Base-by-base conservation (phyloP, 1,140 invertebrate genomes). In the Bombus confusus region DNA sequence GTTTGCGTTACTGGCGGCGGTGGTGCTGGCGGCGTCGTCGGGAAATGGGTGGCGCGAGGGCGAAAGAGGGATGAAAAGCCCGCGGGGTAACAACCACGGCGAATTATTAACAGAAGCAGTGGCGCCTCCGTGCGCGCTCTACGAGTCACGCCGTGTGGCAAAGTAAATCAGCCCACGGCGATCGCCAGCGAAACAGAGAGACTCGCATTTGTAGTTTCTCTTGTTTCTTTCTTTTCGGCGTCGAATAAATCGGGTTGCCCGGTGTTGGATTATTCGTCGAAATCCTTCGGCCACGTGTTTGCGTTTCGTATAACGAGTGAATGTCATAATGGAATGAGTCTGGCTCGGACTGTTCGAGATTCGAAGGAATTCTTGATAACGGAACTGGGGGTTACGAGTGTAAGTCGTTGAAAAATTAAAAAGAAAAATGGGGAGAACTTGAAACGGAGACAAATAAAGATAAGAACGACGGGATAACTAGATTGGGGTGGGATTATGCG, bases 101-200 rank as follows among this genome's bases (percentile, higher is more conserved):
- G 90, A 91, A 91, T 91, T 91, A 91, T 92, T 92, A 91, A 91
- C 91, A 91, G 86, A 89, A 87, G 80, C 83, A 71, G 52, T 64
- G 86, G 86, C 86, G 88, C 86, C 88, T 89, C 76, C 77, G 66
- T 82, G 69, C 72, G 68, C 88, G 80, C 80, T 88, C 86, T 86
- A 68, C 89, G 79, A 90, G 86, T 88, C 88, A 88, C 80, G 74
- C 88, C 62, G 85, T 71, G 79, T 76, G 80, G 80, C 71, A 83
- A 90, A 90, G 90, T 90, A 90, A 90, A 90, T 90, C 89, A 89
- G 88, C 89, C 88, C 83, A 80, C 52, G 89, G 89, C 89, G 80
- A 90, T 90, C 69, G 68, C 86, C 52, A 12, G 43, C 78, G 66
- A 83, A 89, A 90, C 71, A 87, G 59, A 76, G 59, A 66, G 57